Evolutionary conservation across 2,113 vertebrate species (phyloP), one percentile per base, ranked within the genome.

Genomic region (Ameiurus melas): DNA sequence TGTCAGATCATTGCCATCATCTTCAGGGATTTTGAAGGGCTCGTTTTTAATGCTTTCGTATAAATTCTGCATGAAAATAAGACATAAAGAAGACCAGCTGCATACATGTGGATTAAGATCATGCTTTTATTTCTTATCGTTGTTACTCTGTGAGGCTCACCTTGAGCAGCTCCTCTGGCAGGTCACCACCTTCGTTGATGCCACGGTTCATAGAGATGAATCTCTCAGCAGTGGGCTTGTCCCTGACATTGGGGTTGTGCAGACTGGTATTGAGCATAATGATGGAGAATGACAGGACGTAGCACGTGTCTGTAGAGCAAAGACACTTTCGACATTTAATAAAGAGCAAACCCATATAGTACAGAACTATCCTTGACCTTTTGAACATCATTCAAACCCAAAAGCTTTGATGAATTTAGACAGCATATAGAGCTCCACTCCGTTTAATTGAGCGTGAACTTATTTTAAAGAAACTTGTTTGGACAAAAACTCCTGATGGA

Each of bases 21-120:
- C 98, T 94, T 99, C 98, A 2, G 98, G 98, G 93, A 99, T 99
- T 94, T 99, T 99, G 92, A 99, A 99, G 0, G 98, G 98, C 90
- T 99, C 98, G 0, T 99, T 99, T 94, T 98, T 99, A 94, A 99
- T 99, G 94, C 98, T 99, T 94, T 99, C 98, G 80, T 98, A 99
- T 85, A 99, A 96, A 92, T 99, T 99, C 98, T 99, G 95, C 81
- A 71, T 77, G 47, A 71, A 84, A 68, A 58, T n/a, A 58, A 86
- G 83, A 79, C 62, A 57, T 30, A 81, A 70, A 39, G 22, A 80
- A 71, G 51, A 68, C 17, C n/a, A 75, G 19, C 51, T 22, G 53
- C 47, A 87, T 66, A 70, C 71, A 16, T 86, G 60, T 58, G 30
- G 47, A 84, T 68, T 75, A 58, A 33, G 66, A 43, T 30, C 14